Conservation (phyloP, 2,888 invertebrate species). For the Morpho helenor region DNA sequence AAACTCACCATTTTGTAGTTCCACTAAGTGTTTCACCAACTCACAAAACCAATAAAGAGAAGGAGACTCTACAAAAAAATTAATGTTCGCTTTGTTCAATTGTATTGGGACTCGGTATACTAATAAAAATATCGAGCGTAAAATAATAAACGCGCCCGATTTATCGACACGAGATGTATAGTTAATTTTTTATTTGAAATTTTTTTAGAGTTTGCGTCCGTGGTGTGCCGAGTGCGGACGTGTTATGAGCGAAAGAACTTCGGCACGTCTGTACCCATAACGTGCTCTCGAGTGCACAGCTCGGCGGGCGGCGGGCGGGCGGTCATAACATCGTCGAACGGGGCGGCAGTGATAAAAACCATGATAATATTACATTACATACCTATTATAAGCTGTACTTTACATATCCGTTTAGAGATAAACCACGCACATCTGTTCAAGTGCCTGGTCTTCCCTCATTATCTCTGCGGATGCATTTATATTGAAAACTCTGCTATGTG, state of each 20-base stretch:
- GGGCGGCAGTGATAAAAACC: slow-evolving; percentile 58
- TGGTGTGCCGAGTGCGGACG: slow-evolving; percentile 43
- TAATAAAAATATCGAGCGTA: slow-evolving; percentile 58
- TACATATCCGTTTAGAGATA: slow-evolving; percentile 55
- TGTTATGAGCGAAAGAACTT: slow-evolving; percentile 46
- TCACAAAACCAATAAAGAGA: slow-evolving; percentile 50
- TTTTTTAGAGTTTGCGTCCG: slow-evolving; percentile 39
- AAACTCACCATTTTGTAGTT: slow-evolving; percentile 21
- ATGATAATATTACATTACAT: slow-evolving; percentile 63
- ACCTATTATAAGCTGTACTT: slow-evolving; percentile 63
- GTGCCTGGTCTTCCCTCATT: slow-evolving; percentile 32
- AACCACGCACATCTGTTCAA: slow-evolving; percentile 55
- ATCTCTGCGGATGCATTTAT: slow-evolving; percentile 17
- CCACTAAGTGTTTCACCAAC: slow-evolving; percentile 20
- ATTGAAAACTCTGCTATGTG: slow-evolving; percentile 1
- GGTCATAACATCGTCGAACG: slow-evolving; percentile 51
- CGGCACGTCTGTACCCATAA: slow-evolving; percentile 40
- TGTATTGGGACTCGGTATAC: slow-evolving; percentile 72
- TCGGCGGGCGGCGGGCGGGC: slow-evolving; percentile 42
- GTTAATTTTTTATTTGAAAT: slow-evolving; percentile 65
- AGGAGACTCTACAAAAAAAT: slow-evolving; percentile 52
- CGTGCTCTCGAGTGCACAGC: slow-evolving; percentile 33
- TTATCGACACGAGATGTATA: slow-evolving; percentile 64
- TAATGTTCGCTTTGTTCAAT: slow-evolving; percentile 66
- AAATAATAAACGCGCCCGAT: slow-evolving; percentile 61